These are phyloP conservation scores for Sphaerophoria taeniata DNA, from an alignment of 2,888 invertebrate genomes.

Conservation along the genomic window DNA sequence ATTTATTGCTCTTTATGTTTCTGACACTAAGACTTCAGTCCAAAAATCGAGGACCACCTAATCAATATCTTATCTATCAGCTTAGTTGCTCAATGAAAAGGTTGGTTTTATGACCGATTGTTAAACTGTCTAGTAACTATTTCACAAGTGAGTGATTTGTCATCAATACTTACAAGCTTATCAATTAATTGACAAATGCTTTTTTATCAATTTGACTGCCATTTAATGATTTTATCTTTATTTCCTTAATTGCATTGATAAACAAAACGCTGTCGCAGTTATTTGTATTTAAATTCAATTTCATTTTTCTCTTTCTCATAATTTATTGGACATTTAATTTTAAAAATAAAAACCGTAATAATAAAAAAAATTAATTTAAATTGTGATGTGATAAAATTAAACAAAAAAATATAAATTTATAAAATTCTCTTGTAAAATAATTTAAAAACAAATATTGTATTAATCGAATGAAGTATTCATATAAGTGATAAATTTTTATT, in stretches of 20 bases:
- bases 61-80: not conserved
- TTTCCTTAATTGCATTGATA: not conserved
- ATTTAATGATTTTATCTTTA: not conserved
- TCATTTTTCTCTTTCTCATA: conserved; percentile 23
- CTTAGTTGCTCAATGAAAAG: too few relatives aligned
- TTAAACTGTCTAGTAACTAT: not conserved
- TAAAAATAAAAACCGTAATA: conserved; percentile 33
- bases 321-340: conserved; percentile 23
- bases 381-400: conserved; percentile 63
- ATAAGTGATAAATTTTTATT: conserved; percentile 53
- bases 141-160: not conserved
- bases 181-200: too few relatives aligned
- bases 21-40: not conserved
- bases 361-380: conserved; percentile 17
- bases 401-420: conserved; percentile 17
- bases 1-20: not conserved
- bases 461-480: conserved; percentile 67
- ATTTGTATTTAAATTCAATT: not conserved
- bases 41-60: too few relatives aligned
- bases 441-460: conserved; percentile 46
- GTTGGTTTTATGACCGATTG: too few relatives aligned
- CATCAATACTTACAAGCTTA: not conserved
- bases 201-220: not conserved
- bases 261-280: conserved; percentile 2
- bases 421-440: conserved; percentile 43